phyloP scores from a whole-genome alignment of 2,888 invertebrate genomes.

The Stramonita haemastoma region DNA sequence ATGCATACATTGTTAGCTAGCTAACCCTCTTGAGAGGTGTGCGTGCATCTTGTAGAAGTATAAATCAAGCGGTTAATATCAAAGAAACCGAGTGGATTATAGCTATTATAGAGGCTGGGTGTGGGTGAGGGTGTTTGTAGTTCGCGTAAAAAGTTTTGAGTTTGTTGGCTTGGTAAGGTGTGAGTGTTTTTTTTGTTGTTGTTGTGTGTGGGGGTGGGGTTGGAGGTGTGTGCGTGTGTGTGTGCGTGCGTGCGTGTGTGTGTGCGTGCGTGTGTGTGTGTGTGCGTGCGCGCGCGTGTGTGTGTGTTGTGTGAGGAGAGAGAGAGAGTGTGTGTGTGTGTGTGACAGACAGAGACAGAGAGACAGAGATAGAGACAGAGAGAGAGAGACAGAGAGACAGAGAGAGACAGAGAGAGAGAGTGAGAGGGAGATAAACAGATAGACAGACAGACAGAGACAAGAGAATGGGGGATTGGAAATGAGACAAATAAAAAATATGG shows the following conservation, averaged over 20 bases:
- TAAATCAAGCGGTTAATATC: no score
- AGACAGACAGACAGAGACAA: neutral
- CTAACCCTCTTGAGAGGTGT: no score
- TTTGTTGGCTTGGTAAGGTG: no score
- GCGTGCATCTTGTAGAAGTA: no score
- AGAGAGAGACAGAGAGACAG: neutral
- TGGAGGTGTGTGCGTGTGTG: no score
- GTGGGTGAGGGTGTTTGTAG: no score
- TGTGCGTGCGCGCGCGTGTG: neutral
- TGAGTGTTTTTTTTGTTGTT: no score
- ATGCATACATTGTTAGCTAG: no score
- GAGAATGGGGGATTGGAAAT: neutral
- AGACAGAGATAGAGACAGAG: neutral
- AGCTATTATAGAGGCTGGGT: no score
- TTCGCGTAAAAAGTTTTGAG: no score
- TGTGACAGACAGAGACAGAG: neutral
- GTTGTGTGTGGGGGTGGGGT: no score
- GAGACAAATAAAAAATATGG: neutral
- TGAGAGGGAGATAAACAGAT: neutral
- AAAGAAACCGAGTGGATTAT: no score
- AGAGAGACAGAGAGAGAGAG: neutral
- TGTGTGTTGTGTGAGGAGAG: neutral
- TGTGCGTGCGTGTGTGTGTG: neutral
- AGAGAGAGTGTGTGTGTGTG: neutral
- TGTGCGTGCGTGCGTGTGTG: neutral